These are phyloP conservation scores for Acleris holmiana DNA, from an alignment of 2,888 invertebrate species.

Conservation along the genomic window DNA sequence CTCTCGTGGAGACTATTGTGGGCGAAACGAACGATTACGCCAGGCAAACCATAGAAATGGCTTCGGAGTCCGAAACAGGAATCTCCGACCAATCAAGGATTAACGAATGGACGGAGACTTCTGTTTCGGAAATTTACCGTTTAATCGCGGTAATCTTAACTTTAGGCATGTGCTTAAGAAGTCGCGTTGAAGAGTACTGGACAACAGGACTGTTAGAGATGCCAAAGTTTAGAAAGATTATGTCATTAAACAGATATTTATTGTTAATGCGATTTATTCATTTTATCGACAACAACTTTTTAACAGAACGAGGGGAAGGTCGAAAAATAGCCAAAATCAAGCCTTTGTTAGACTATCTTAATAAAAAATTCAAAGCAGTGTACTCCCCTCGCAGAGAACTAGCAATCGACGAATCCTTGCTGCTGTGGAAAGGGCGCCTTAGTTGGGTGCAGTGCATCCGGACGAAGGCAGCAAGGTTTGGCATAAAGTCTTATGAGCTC, in stretches of 20 bases:
- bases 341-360: constrained; percentile 24
- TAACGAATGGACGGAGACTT: constrained; percentile 24
- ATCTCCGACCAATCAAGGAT: constrained; percentile 5
- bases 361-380: constrained; percentile 15
- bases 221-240: constrained; percentile 13
- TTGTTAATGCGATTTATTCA: constrained; percentile 19
- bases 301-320: constrained; percentile 8
- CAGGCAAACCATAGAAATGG: constrained; percentile 13
- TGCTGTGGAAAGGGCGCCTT: too few relatives aligned
- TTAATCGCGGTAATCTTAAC: constrained; percentile 21
- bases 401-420: too few relatives aligned
- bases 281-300: constrained; percentile 12
- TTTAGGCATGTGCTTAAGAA: constrained; percentile 18
- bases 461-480: too few relatives aligned
- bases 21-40: constrained; percentile 30
- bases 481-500: too few relatives aligned
- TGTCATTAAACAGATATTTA: constrained; percentile 15
- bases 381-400: constrained; percentile 9
- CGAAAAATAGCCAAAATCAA: constrained; percentile 25
- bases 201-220: constrained; percentile 10
- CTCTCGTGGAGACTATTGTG: constrained; percentile 16
- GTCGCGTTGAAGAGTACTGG: constrained; percentile 25
- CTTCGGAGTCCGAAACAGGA: constrained; percentile 4
- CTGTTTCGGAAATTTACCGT: constrained; percentile 20
- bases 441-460: too few relatives aligned